phyloP scores from a whole-genome alignment of 2,113 vertebrate species.

The Caloenas nicobarica region DNA sequence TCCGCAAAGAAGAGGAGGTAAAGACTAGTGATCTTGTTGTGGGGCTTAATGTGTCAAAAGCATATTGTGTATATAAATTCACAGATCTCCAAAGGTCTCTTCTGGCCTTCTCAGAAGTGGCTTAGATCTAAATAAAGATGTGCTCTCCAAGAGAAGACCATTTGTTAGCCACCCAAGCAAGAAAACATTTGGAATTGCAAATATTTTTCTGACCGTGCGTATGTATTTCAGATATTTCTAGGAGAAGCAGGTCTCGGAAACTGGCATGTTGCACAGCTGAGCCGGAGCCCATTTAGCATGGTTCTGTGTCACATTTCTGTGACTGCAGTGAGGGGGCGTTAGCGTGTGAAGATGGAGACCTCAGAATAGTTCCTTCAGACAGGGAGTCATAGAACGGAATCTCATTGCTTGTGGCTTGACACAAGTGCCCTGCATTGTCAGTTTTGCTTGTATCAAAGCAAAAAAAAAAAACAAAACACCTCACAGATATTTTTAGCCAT shows the following conservation, averaged over 20 bases:
- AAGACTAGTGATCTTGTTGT: not conserved
- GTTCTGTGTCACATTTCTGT: not conserved
- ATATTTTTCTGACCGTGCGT: not conserved
- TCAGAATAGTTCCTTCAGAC: not conserved
- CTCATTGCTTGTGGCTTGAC: not conserved
- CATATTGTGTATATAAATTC: not conserved
- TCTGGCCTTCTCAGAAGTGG: not conserved
- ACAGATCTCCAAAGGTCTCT: not conserved
- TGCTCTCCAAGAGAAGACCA: not conserved
- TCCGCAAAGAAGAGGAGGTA: slow-evolving; percentile 90
- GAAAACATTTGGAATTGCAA: not conserved
- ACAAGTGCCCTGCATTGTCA: not conserved
- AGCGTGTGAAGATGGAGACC: not conserved
- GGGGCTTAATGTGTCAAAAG: not conserved
- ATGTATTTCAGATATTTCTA: not conserved
- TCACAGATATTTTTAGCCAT: not conserved
- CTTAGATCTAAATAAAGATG: not conserved
- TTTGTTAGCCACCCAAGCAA: not conserved
- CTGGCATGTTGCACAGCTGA: not conserved
- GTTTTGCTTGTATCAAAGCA: not conserved
- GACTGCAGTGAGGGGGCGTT: not conserved
- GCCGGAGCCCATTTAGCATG: not conserved
- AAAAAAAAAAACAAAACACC: too few species aligned
- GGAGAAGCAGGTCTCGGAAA: not conserved
- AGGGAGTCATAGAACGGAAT: not conserved